Conservation (phyloP, 2,797 vertebrate genomes). For the Triplophysa yarkandensis region DNA sequence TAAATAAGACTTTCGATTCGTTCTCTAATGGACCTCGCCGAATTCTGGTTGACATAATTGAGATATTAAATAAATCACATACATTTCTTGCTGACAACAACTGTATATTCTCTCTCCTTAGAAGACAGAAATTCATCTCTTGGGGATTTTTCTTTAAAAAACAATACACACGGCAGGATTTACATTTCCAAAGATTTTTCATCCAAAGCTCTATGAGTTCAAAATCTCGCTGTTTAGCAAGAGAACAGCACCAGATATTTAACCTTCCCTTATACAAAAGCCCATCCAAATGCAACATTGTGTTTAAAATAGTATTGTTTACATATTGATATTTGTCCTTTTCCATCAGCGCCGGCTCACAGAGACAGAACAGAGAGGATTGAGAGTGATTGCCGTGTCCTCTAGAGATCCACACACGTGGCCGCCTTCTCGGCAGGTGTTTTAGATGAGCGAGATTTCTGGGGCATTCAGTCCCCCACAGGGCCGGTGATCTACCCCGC, state of each 20-base stretch:
- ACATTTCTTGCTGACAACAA: too few relatives aligned
- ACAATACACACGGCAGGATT: slow-evolving; percentile 15
- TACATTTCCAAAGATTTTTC: not conserved
- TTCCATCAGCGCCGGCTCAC: slow-evolving; percentile 38
- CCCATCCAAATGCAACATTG: not conserved
- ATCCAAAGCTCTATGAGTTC: not conserved
- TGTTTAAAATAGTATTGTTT: not conserved
- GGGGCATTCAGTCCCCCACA: slow-evolving; percentile 29
- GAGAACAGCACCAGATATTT: not conserved
- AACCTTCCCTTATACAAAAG: not conserved
- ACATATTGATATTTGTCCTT: slow-evolving; percentile 53
- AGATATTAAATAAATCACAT: too few relatives aligned
- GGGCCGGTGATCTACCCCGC: slow-evolving; percentile 16
- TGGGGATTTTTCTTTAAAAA: slow-evolving; percentile 25
- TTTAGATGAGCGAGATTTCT: slow-evolving; percentile 45
- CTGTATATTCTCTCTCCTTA: slow-evolving; percentile 9
- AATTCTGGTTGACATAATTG: too few relatives aligned
- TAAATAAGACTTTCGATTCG: too few relatives aligned
- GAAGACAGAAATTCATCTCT: slow-evolving; percentile 22
- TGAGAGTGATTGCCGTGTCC: slow-evolving; percentile 27
- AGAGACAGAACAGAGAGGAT: slow-evolving; percentile 16
- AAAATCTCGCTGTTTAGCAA: slow-evolving; percentile 1
- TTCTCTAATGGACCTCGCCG: too few relatives aligned
- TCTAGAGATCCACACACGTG: slow-evolving; percentile 49
- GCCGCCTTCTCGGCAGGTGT: slow-evolving; percentile 56